Evolutionary conservation across 1,140 invertebrate species (phyloP).

Genomic region (Drepana arcuata): DNA sequence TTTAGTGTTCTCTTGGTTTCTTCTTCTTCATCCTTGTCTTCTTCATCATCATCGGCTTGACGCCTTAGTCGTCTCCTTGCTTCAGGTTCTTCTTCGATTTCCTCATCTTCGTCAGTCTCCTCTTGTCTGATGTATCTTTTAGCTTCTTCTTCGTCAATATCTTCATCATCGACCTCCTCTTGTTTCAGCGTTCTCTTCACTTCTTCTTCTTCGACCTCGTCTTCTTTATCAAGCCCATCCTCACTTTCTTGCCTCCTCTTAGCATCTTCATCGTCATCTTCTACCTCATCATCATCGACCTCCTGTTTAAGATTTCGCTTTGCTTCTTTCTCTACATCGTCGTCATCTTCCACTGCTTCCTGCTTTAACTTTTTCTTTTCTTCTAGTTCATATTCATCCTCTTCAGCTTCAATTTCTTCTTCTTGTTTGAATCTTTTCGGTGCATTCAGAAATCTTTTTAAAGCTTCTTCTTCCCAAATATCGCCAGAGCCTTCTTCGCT

Average conservation of each 20-base stretch:
- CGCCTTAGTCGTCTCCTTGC: slow-evolving; percentile 1
- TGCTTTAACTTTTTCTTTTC: slow-evolving; percentile 1
- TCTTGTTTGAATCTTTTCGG: slow-evolving; percentile 13
- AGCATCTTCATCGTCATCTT: not conserved
- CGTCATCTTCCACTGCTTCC: slow-evolving; percentile 10
- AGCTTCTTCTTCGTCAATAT: slow-evolving; percentile 6
- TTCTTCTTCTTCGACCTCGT: slow-evolving; percentile 5
- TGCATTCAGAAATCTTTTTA: slow-evolving; percentile 15
- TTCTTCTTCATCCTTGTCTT: slow-evolving; percentile 7
- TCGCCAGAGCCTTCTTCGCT: slow-evolving; percentile 25
- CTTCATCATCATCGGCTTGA: slow-evolving; percentile 5
- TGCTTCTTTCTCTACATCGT: slow-evolving; percentile 6
- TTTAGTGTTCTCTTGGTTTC: slow-evolving; percentile 5
- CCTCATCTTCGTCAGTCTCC: slow-evolving; percentile 1
- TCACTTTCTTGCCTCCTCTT: slow-evolving; percentile 2
- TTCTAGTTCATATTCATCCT: slow-evolving; percentile 5
- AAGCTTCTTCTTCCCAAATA: slow-evolving; percentile 17
- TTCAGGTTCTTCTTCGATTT: slow-evolving; percentile 2
- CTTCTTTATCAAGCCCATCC: slow-evolving; percentile 1
- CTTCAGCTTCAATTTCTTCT: slow-evolving; percentile 13
- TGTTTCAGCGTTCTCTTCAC: slow-evolving; percentile 4
- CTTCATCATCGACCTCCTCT: slow-evolving; percentile 4
- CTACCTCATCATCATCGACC: not conserved
- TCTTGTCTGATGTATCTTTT: slow-evolving; percentile 3
- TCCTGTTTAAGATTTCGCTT: not conserved